Evolutionary conservation across 35 echinoderm and acorn worm genomes (phyloP), one percentile per base, ranked within the genome.

Genomic region (Apostichopus parvimensis): DNA sequence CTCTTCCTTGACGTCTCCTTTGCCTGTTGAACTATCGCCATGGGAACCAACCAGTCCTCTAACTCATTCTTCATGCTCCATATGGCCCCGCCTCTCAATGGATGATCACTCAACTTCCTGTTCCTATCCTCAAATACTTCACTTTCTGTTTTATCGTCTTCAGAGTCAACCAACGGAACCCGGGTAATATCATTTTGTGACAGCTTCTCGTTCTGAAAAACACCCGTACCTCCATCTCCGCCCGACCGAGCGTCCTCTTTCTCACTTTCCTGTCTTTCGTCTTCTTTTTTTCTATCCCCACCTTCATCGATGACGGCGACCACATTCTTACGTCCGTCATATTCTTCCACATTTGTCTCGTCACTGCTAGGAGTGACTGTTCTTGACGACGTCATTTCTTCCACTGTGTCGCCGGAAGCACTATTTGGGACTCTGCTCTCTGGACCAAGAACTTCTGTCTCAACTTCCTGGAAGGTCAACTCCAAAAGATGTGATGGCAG

Each of bases 401-500:
- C 20, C 8, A n/a, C 20, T 7, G 21, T 75, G 71, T 75, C 71
- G 0, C 2, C 71, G n/a, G 17, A 75, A 75, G 14, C 71, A 75
- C n/a, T 75, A 18, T 75, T 75, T 20, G 6, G 2, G n/a, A 7
- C n/a, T 75, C 6, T 58, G 8, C n/a, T 4, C 54, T 84, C 81
- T 60, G 56, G 21, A n/a, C 25, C n/a, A 58, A 84, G 54, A 59
- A 84, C 56, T 20, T 84, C 81, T 58, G 54, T 60, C 18, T 84
- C 54, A 15, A 84, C 23, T 59, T 84, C 20, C 5, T n/a, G 18
- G 1, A 59, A 56, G 10, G 81, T 5, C 81, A 84, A 8, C 6
- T 84, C 81, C 68, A 95, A 15, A 86, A 95, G 89, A 77, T 93
- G 87, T 77, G 94, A 93, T 83, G 94, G 94, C 13, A 92, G 52